Percentiles rank a stretch among this genome's conserved stretches.
These are phyloP conservation scores for Pyrgilauda ruficollis DNA, from an alignment of 2,113 vertebrate species.

Conservation along the genomic window DNA sequence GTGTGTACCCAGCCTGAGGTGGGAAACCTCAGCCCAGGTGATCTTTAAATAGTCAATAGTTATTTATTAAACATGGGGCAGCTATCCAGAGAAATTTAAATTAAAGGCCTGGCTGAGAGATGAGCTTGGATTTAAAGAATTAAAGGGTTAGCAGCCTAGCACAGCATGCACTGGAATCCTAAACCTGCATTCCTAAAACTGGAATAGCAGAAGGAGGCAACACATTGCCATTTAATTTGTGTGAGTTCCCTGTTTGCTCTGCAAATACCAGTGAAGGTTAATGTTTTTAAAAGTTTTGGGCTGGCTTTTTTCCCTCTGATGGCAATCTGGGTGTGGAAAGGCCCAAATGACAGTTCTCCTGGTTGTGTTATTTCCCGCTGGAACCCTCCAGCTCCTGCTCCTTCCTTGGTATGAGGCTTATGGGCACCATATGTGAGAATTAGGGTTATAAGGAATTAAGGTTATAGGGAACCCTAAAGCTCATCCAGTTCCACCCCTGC, in stretches of 20 bases:
- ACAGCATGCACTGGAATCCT: neutral
- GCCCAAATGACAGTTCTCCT: neutral
- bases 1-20: conserved; percentile 1
- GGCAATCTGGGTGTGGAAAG: neutral
- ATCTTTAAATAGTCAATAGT: conserved; percentile 45
- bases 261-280: neutral
- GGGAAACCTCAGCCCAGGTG: neutral
- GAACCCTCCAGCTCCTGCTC: neutral
- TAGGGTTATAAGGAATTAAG: neutral
- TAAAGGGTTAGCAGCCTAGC: neutral
- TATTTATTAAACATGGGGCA: conserved; percentile 47
- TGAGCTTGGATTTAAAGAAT: conserved; percentile 44
- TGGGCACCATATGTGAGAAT: fast-evolving
- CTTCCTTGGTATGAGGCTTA: neutral
- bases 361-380: neutral
- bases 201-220: neutral
- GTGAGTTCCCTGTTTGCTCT: neutral
- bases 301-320: neutral
- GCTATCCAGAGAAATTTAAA: conserved; percentile 48
- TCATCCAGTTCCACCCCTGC: neutral
- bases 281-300: neutral
- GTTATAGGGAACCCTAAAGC: neutral
- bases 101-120: conserved; percentile 26
- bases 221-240: neutral
- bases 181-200: neutral